A percentile compares a stretch with the other conserved stretches of the same genome.
Conservation (phyloP, 2,797 vertebrate genomes). For the Manis javanica region DNA sequence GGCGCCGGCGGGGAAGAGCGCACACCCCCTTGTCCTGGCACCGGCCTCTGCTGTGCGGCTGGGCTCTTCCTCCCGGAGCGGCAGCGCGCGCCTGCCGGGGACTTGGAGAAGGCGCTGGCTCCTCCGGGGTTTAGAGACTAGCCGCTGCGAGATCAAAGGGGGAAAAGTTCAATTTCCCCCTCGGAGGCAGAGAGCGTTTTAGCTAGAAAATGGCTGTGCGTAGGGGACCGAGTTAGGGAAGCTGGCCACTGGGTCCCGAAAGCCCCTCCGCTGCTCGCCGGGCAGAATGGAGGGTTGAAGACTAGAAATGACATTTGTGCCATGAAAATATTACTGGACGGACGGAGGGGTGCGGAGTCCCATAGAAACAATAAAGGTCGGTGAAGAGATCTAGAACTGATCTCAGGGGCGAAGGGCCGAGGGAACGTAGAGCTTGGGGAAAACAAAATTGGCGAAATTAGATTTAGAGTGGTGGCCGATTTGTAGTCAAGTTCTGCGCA, state of each 20-base stretch:
- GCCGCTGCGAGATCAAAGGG: not conserved
- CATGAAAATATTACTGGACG: not conserved
- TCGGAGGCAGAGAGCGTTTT: constrained; percentile 19
- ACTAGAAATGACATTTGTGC: constrained; percentile 70
- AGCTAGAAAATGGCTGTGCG: constrained; percentile 77
- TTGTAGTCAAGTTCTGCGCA: constrained; percentile 29
- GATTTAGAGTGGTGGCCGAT: constrained; percentile 24
- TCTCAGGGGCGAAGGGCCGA: not conserved
- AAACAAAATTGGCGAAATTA: not conserved
- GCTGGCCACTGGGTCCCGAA: not conserved
- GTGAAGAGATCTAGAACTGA: not conserved
- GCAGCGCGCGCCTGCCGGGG: constrained; percentile 55
- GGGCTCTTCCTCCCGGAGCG: not conserved
- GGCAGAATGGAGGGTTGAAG: not conserved
- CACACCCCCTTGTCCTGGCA: constrained; percentile 72
- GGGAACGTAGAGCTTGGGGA: not conserved
- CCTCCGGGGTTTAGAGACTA: not conserved
- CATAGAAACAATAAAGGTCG: constrained; percentile 29
- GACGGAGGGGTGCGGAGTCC: constrained; percentile 12
- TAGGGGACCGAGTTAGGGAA: not conserved
- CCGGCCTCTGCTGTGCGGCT: constrained; percentile 47
- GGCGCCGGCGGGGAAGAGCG: constrained; percentile 46
- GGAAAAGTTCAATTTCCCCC: constrained; percentile 68
- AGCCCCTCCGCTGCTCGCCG: not conserved
- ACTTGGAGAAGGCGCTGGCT: constrained; percentile 38